A percentile compares a stretch with the other conserved stretches of the same genome.
Evolutionary conservation across 1,140 invertebrate genomes (phyloP).

Genomic region (Melipona quadrifasciata): DNA sequence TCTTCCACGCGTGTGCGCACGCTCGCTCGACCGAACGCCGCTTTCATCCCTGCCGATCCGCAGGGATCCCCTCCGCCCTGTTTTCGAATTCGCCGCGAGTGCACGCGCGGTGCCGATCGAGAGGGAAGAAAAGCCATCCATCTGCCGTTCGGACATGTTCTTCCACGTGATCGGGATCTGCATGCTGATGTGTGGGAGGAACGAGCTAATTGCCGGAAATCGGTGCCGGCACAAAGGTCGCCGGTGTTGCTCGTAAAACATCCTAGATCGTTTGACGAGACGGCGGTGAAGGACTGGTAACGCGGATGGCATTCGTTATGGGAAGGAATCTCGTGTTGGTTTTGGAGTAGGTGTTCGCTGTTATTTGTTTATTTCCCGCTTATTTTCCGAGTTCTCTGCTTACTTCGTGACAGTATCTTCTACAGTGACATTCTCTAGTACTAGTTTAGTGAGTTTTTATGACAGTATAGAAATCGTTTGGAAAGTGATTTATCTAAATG

Average conservation of each 20-base stretch:
- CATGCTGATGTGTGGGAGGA: neutral
- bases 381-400: neutral
- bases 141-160: neutral
- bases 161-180: constrained; percentile 9
- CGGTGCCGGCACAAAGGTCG: neutral
- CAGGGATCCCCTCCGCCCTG: neutral
- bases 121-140: neutral
- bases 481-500: too few species aligned
- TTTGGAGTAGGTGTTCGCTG: neutral
- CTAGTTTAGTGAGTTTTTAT: too few species aligned
- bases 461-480: too few species aligned
- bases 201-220: constrained; percentile 2
- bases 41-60: constrained; percentile 41
- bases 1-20: neutral
- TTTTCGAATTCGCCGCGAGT: constrained; percentile 9
- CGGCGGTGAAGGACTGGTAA: constrained; percentile 1
- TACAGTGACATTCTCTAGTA: too few species aligned
- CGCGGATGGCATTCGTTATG: neutral
- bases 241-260: constrained; percentile 5
- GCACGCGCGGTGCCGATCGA: neutral
- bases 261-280: neutral
- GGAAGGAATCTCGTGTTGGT: neutral
- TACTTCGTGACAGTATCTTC: neutral
- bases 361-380: neutral
- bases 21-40: neutral